These are phyloP conservation scores for Drosophila prosaltans DNA, from an alignment of 1,140 invertebrate genomes.

Conservation along the genomic window DNA sequence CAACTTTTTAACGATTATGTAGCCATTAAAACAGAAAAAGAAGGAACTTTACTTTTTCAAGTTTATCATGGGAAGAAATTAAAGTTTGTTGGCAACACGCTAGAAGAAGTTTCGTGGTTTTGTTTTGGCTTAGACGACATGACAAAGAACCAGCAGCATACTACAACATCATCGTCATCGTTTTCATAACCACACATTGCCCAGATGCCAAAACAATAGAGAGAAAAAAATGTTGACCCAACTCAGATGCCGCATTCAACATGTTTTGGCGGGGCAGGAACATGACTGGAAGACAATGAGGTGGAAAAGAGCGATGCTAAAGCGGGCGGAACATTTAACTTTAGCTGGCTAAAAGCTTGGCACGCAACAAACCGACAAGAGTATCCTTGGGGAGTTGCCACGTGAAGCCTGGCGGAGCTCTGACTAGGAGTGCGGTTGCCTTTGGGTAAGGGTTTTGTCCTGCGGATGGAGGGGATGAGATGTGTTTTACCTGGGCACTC, in stretches of 20 bases:
- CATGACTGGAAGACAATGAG: slow-evolving; percentile 60
- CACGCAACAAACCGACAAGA: slow-evolving; percentile 49
- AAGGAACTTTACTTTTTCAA: slow-evolving; percentile 32
- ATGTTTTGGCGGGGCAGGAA: slow-evolving; percentile 27
- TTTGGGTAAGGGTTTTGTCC: background rate
- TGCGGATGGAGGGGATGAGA: slow-evolving; percentile 4
- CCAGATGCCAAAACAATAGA: slow-evolving; percentile 66
- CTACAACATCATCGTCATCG: slow-evolving; percentile 44
- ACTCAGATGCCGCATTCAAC: slow-evolving; percentile 31
- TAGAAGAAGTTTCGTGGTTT: slow-evolving; percentile 19
- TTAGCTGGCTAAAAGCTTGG: slow-evolving; percentile 70
- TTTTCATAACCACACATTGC: slow-evolving; percentile 59
- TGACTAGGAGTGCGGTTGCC: background rate
- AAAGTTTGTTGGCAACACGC: slow-evolving; percentile 45
- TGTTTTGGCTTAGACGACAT: slow-evolving; percentile 30
- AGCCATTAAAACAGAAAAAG: slow-evolving; percentile 35
- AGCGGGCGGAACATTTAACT: slow-evolving; percentile 49
- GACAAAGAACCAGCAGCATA: slow-evolving; percentile 1
- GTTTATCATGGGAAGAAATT: slow-evolving; percentile 33
- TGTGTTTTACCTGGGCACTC: slow-evolving; percentile 40
- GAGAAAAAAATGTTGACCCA: slow-evolving; percentile 75
- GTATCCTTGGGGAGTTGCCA: slow-evolving; percentile 69
- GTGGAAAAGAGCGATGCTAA: slow-evolving; percentile 26
- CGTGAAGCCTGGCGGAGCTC: slow-evolving; percentile 36
- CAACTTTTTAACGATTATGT: slow-evolving; percentile 52